These are phyloP conservation scores for Rachycentron canadum DNA, from an alignment of 2,797 vertebrate species.

Conservation along the genomic window DNA sequence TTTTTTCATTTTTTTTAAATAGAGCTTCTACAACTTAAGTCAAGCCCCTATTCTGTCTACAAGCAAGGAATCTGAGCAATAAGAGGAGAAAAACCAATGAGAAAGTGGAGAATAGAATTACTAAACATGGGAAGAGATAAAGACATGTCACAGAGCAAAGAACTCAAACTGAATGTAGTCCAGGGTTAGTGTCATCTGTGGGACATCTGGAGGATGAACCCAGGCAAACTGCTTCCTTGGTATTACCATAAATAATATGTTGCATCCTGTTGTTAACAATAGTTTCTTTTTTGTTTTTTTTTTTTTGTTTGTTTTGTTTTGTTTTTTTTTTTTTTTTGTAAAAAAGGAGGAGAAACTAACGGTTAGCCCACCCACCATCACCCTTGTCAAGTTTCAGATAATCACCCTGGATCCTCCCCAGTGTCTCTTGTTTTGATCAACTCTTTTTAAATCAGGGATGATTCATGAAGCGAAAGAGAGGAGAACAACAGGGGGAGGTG, in stretches of 20 bases:
- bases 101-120: constrained; percentile 28
- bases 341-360: constrained; percentile 10
- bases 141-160: constrained; percentile 27
- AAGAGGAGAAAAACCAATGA: constrained; percentile 12
- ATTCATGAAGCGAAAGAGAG: constrained; percentile 56
- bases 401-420: constrained; percentile 44
- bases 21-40: background rate
- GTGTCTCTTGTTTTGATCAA: constrained; percentile 47
- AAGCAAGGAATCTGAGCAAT: constrained; percentile 40
- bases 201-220: constrained; percentile 12
- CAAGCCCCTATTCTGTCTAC: background rate
- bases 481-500: constrained; percentile 28
- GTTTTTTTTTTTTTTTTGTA: constrained; percentile 1
- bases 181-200: constrained; percentile 24
- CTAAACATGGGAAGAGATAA: constrained; percentile 18
- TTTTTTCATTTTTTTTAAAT: too few relatives aligned
- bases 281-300: constrained; percentile 6
- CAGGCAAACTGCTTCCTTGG: constrained; percentile 15
- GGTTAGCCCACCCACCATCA: constrained; percentile 10
- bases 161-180: constrained; percentile 59
- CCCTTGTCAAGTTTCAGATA: constrained; percentile 29
- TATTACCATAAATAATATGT: constrained; percentile 19
- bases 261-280: constrained; percentile 32
- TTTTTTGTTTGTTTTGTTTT: background rate
- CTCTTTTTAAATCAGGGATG: constrained; percentile 58